These are phyloP conservation scores for Cranoglanis bouderius DNA, from an alignment of 2,113 vertebrate genomes.

Conservation along the genomic window DNA sequence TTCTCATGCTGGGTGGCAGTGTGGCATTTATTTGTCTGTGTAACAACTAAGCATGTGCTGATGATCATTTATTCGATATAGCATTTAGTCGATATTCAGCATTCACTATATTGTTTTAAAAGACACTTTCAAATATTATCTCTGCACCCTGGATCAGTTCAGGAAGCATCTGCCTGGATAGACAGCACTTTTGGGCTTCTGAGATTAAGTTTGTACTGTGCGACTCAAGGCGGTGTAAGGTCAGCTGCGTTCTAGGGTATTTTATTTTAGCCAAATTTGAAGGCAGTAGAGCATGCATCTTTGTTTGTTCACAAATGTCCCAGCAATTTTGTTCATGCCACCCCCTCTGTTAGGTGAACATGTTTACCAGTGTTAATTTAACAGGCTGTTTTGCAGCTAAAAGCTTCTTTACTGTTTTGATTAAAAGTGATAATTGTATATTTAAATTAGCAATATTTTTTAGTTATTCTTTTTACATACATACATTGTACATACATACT, in stretches of 20 bases:
- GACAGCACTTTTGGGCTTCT: background rate
- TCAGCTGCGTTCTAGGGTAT: background rate
- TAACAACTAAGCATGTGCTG: slow-evolving; percentile 37
- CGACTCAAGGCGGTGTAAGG: background rate
- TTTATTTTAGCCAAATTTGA: background rate
- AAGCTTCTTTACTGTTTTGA: background rate
- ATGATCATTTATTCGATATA: background rate
- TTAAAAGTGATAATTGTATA: background rate
- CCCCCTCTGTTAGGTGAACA: background rate
- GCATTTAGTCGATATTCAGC: background rate
- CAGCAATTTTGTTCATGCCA: background rate
- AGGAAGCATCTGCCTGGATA: background rate
- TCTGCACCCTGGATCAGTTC: background rate
- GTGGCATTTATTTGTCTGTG: slow-evolving; percentile 63
- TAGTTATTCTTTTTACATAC: no score
- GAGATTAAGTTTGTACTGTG: background rate
- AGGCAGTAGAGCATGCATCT: background rate
- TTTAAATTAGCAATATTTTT: background rate
- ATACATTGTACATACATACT: background rate
- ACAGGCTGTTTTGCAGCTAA: background rate
- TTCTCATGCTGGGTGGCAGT: slow-evolving; percentile 62
- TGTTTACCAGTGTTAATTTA: background rate
- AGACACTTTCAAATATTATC: background rate
- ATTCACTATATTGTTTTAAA: background rate
- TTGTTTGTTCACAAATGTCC: background rate